Evolutionary conservation across 2,797 vertebrate species (phyloP).

Genomic region (Paratrypauchen microcephalus): DNA sequence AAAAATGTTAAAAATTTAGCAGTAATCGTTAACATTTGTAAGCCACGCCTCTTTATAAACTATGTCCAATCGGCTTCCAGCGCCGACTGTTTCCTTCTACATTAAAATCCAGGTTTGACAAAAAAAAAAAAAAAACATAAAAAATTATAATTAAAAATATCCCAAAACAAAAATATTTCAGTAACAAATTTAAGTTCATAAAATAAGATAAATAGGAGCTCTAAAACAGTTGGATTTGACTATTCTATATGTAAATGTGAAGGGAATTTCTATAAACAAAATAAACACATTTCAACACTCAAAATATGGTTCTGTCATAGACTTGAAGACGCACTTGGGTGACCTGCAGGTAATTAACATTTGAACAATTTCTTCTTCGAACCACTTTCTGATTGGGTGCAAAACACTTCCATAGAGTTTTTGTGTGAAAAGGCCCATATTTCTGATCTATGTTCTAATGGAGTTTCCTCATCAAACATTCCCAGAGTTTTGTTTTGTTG

Average conservation of each 20-base stretch:
- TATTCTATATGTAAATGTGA: background rate
- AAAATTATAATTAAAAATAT: too few relatives aligned
- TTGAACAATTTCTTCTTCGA: background rate
- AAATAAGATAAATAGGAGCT: background rate
- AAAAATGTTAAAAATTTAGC: background rate
- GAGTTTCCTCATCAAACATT: too few relatives aligned
- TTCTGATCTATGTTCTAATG: too few relatives aligned
- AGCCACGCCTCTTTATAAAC: background rate
- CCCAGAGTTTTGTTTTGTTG: too few relatives aligned
- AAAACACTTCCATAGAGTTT: too few relatives aligned
- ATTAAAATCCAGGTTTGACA: background rate
- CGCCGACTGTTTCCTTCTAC: slow-evolving; percentile 1
- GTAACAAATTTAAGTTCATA: background rate
- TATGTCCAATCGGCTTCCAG: slow-evolving; percentile 9
- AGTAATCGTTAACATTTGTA: background rate
- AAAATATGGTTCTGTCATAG: background rate
- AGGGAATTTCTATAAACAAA: too few relatives aligned
- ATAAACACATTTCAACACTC: too few relatives aligned
- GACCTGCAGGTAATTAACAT: background rate
- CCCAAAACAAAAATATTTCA: slow-evolving; percentile 1
- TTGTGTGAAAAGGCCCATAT: too few relatives aligned
- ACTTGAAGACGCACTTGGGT: slow-evolving; percentile 5
- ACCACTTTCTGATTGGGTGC: too few relatives aligned
- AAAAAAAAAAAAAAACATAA: background rate
- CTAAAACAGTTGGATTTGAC: background rate